These are phyloP conservation scores for Sympetrum striolatum DNA, from an alignment of 2,888 invertebrate species.

Conservation along the genomic window DNA sequence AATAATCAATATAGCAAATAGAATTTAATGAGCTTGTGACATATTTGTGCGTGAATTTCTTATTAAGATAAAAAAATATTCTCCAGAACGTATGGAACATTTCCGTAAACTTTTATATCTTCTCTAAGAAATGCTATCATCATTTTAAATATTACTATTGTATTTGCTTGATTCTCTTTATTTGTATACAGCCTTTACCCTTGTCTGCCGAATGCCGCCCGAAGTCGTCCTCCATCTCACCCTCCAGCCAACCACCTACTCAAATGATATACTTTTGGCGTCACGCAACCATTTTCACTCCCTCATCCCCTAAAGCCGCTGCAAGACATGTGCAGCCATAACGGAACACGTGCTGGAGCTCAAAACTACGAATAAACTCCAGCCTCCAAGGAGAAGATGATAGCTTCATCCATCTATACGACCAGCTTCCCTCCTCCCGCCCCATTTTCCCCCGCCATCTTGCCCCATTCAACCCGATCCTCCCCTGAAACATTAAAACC, in stretches of 20 bases:
- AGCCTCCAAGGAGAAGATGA: neutral
- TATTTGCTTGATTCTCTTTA: neutral
- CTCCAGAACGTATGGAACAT: too few relatives aligned
- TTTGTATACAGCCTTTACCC: neutral
- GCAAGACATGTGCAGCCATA: neutral
- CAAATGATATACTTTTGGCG: neutral
- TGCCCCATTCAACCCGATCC: neutral
- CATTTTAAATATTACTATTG: neutral
- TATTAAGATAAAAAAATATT: too few relatives aligned
- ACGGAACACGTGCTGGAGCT: slow-evolving; percentile 28
- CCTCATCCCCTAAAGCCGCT: neutral
- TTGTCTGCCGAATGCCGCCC: neutral
- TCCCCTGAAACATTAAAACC: neutral
- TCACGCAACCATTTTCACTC: neutral
- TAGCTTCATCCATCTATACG: neutral
- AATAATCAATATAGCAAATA: too few relatives aligned
- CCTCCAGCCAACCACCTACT: neutral
- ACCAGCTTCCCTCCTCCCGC: neutral
- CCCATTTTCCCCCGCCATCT: neutral
- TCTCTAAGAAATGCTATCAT: too few relatives aligned
- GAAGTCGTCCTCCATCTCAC: neutral
- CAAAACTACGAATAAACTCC: slow-evolving; percentile 28
- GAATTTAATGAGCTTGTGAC: too few relatives aligned
- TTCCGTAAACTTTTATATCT: too few relatives aligned
- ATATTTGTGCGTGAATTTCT: too few relatives aligned